Evolutionary conservation across 1,140 invertebrate genomes (phyloP).

Genomic region (Drosophila mauritiana): DNA sequence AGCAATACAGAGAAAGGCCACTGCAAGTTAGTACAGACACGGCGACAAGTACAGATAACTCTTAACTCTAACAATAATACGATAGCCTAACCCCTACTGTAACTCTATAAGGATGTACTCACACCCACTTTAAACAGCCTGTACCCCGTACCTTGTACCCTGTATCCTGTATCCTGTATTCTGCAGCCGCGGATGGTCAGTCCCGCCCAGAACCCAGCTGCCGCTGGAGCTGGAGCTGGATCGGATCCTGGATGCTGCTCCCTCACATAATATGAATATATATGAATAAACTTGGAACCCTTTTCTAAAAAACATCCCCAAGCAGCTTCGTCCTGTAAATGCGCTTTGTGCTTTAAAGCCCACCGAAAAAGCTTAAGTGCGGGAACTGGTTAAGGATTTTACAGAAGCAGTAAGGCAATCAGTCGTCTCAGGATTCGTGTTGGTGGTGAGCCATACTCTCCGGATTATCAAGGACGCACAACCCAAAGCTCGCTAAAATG

Average conservation of each 20-base stretch:
- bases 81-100: conserved; percentile 16
- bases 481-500: background rate
- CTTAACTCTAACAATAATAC: conserved; percentile 12
- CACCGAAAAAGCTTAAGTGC: background rate
- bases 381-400: background rate
- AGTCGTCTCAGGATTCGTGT: background rate
- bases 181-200: conserved; percentile 1
- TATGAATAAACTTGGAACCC: conserved; percentile 38
- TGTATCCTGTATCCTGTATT: background rate
- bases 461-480: background rate
- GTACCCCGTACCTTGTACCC: background rate
- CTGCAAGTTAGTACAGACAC: conserved; percentile 22
- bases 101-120: conserved; percentile 24
- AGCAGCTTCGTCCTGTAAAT: background rate
- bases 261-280: conserved; percentile 35
- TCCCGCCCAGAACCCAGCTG: background rate
- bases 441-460: background rate
- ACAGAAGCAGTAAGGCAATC: background rate
- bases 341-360: conserved; percentile 3
- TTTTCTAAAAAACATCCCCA: conserved; percentile 31
- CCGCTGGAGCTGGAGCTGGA: conserved; percentile 1
- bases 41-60: conserved; percentile 3
- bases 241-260: conserved; percentile 13
- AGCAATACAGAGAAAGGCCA: conserved; percentile 35
- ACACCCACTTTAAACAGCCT: conserved; percentile 7